phyloP scores from a whole-genome alignment of 1,140 invertebrate genomes.

The Neodiprion pinetum region DNA sequence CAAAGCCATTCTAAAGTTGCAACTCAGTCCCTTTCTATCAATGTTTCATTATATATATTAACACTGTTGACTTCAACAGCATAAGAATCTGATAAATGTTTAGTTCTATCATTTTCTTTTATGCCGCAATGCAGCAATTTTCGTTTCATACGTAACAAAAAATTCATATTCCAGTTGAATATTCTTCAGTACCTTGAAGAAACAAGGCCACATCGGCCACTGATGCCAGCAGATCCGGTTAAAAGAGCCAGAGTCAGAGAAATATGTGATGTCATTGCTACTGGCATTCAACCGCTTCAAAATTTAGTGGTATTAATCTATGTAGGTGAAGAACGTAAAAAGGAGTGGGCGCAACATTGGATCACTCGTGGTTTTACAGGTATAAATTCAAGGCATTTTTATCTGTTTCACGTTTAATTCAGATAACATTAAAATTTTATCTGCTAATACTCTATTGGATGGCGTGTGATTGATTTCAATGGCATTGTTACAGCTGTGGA shows the following conservation, averaged over 20 bases:
- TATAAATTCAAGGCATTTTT: slow-evolving; percentile 40
- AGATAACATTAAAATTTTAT: slow-evolving; percentile 3
- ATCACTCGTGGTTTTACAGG: slow-evolving; percentile 86
- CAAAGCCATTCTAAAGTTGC: too few relatives aligned
- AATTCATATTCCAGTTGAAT: slow-evolving; percentile 66
- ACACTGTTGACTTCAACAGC: too few relatives aligned
- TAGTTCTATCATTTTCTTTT: too few relatives aligned
- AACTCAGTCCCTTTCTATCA: too few relatives aligned
- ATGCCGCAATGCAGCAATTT: too few relatives aligned
- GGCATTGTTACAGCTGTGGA: slow-evolving; percentile 76
- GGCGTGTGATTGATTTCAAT: slow-evolving; percentile 8
- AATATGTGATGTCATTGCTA: slow-evolving; percentile 84
- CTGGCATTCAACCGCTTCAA: slow-evolving; percentile 95
- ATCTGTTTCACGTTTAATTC: background rate
- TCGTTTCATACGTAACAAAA: background rate
- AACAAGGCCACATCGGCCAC: slow-evolving; percentile 80
- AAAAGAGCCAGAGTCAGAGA: slow-evolving; percentile 85
- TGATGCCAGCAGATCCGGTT: slow-evolving; percentile 87
- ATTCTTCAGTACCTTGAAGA: slow-evolving; percentile 97
- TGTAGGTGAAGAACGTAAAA: slow-evolving; percentile 85
- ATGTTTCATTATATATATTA: too few relatives aligned
- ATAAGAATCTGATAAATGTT: too few relatives aligned
- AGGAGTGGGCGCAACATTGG: slow-evolving; percentile 93
- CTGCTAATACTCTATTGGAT: background rate
- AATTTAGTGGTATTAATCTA: slow-evolving; percentile 88